These are phyloP conservation scores for Eilema sororculum DNA, from an alignment of 2,888 invertebrate genomes.

Conservation along the genomic window DNA sequence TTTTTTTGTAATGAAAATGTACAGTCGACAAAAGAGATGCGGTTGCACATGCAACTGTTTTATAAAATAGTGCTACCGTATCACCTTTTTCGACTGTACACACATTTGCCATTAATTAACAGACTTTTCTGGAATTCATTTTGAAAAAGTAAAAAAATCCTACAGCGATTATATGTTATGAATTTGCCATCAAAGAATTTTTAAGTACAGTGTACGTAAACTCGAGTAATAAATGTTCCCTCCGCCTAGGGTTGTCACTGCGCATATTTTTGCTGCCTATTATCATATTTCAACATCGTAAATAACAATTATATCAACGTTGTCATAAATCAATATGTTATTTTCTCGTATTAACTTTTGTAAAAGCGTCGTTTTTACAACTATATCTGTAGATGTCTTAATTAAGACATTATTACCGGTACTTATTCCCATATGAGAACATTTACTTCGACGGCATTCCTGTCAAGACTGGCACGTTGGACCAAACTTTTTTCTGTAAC, in stretches of 20 bases:
- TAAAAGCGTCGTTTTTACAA: slow-evolving; percentile 33
- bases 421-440: slow-evolving; percentile 34
- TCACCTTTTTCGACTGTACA: no score
- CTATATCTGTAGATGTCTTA: slow-evolving; percentile 49
- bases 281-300: slow-evolving; percentile 15
- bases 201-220: background rate
- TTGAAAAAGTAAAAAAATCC: background rate
- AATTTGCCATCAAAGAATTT: background rate
- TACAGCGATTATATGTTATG: no score
- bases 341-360: slow-evolving; percentile 38
- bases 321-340: slow-evolving; percentile 10
- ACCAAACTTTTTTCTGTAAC: slow-evolving; percentile 21
- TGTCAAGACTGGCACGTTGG: slow-evolving; percentile 24
- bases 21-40: no score
- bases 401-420: slow-evolving; percentile 49
- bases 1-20: no score
- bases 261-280: slow-evolving; percentile 25
- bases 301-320: slow-evolving; percentile 2
- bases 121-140: background rate
- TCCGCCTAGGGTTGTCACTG: background rate
- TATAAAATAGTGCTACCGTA: no score
- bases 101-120: no score
- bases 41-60: no score
- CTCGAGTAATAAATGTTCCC: background rate
- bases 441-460: slow-evolving; percentile 44